These are phyloP conservation scores for Xiphydria camelus DNA, from an alignment of 2,888 invertebrate species.

Conservation along the genomic window DNA sequence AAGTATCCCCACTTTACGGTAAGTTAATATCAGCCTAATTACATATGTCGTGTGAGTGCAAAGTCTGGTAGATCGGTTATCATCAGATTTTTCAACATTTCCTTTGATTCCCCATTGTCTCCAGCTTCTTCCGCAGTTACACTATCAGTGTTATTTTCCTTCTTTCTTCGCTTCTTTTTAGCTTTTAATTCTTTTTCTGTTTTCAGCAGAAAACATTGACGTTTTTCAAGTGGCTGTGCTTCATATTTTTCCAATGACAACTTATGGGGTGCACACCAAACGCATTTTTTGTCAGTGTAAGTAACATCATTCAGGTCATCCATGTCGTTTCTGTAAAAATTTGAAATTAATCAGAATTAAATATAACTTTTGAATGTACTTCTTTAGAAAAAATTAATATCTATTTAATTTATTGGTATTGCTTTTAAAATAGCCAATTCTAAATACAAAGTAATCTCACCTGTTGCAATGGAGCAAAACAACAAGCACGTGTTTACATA, in stretches of 20 bases:
- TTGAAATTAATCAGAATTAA: no score
- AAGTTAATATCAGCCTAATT: constrained; percentile 6
- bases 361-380: no score
- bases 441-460: no score
- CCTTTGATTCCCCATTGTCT: background rate
- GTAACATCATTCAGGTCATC: constrained; percentile 3
- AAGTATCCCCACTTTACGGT: no score
- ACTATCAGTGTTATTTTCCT: background rate
- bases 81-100: no score
- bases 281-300: constrained; percentile 6
- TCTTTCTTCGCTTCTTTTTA: background rate
- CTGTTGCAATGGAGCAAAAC: constrained; percentile 7
- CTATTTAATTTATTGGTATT: no score
- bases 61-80: no score
- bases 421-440: no score
- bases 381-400: no score
- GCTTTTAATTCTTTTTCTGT: no score
- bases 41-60: no score
- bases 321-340: constrained; percentile 12
- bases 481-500: constrained; percentile 6
- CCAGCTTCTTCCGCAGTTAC: background rate
- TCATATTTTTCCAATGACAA: constrained; percentile 6
- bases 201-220: constrained; percentile 3
- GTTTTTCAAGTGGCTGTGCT: constrained; percentile 1
- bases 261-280: constrained; percentile 4